phyloP scores from a whole-genome alignment of 2,888 invertebrate genomes.

The Tenthredo livida region DNA sequence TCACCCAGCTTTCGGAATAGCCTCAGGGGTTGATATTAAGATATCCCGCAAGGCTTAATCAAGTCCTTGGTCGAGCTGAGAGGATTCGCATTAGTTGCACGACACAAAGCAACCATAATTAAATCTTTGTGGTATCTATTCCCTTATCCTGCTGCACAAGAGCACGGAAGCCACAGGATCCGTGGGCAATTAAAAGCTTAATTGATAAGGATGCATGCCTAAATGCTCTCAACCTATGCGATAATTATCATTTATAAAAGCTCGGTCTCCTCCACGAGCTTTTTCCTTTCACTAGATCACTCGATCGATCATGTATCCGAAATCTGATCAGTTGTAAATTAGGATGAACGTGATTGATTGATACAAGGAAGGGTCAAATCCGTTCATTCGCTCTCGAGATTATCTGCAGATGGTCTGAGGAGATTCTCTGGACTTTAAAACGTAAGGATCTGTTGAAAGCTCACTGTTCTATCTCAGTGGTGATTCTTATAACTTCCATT shows the following conservation, averaged over 20 bases:
- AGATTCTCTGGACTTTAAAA: no score
- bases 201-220: conserved; percentile 17
- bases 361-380: no score
- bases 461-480: not conserved
- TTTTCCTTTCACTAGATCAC: not conserved
- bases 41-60: conserved; percentile 63
- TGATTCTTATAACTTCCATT: not conserved
- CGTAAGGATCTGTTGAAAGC: not conserved
- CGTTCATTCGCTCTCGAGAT: no score
- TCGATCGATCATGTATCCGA: no score
- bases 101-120: conserved; percentile 57
- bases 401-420: no score
- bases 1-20: conserved; percentile 59
- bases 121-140: conserved; percentile 57
- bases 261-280: not conserved
- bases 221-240: not conserved
- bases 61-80: conserved; percentile 54
- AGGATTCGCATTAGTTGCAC: not conserved
- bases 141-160: conserved; percentile 48
- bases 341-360: no score
- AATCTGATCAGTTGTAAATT: no score
- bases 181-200: conserved; percentile 62
- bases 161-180: conserved; percentile 50
- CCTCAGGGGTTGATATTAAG: conserved; percentile 61
- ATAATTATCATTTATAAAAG: not conserved